Evolutionary conservation across 2,113 vertebrate genomes (phyloP).

Genomic region (Strigops habroptila): DNA sequence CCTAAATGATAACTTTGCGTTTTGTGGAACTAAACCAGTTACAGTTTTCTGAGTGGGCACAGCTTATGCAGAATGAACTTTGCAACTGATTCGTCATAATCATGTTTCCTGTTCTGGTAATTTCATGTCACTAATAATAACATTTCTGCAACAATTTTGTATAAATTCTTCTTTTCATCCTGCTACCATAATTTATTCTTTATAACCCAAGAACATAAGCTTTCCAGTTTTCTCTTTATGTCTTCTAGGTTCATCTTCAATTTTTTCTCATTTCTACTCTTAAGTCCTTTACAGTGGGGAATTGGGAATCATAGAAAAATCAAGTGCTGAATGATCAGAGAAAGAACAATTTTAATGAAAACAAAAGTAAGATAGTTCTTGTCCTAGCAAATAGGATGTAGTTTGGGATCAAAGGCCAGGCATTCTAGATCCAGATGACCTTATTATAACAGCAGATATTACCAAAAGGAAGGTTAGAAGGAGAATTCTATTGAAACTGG

Average conservation of each 20-base stretch:
- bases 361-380: background rate
- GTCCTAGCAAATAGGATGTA: fast-evolving
- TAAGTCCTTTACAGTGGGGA: background rate
- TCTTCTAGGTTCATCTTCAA: background rate
- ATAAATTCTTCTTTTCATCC: background rate
- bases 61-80: background rate
- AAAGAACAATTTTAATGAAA: background rate
- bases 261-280: background rate
- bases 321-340: background rate
- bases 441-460: background rate
- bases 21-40: background rate
- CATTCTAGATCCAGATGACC: background rate
- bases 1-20: background rate
- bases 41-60: background rate
- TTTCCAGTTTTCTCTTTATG: background rate
- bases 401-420: background rate
- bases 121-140: background rate
- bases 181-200: background rate
- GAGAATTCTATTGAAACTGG: background rate
- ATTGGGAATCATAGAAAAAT: background rate
- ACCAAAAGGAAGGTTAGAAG: background rate
- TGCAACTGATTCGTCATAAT: background rate
- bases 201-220: background rate
- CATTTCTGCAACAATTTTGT: background rate
- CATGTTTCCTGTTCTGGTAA: background rate